Evolutionary conservation across 2,113 vertebrate genomes (phyloP), one percentile per base, ranked within the genome.

Genomic region (Festucalex cinctus): DNA sequence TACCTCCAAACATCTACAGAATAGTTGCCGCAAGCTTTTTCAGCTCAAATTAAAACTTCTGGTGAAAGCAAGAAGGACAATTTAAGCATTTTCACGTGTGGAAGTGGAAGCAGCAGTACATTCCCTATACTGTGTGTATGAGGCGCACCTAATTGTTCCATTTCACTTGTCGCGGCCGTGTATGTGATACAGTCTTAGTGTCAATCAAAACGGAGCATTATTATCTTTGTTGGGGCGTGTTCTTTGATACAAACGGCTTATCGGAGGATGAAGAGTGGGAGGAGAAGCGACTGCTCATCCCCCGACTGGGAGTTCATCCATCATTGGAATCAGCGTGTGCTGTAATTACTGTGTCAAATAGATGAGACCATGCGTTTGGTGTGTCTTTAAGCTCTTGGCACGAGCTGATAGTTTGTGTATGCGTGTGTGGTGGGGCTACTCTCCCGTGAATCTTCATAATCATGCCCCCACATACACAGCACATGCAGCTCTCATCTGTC

Each of bases 321-420:
- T 93, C 91, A 92, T 86, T 88, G 84, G 91, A 92, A 92, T 92
- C 91, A 92, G 90, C 81, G 82, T 91, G 92, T 88, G 90, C 90
- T 92, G 91, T 93, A 93, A 93, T 93, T 93, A 92, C 91, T 92
- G 89, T 93, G 91, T 93, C 91, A 93, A 90, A 85, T 89, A 90
- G 89, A 93, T 90, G 86, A 83, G 88, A 88, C 73, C 82, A 84
- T 91, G 91, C 90, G 36, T 10, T 28, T 68, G 66, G 65, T 51
- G 68, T 74, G 78, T 78, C 65, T 80, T 76, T 76, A 67, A 77
- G 70, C 59, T 60, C 66, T 57, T 59, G 66, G 63, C 51, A 35
- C 53, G 3, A 49, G 67, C 66, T 62, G 61, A 64, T 59, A 17
- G 10, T 41, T 9, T 41, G 39, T 41, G 39, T 41, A 9, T 41